A percentile compares a stretch with the other conserved stretches of the same genome.
These are phyloP conservation scores for Ciconia boyciana DNA, from an alignment of 2,113 vertebrate species.

Conservation along the genomic window DNA sequence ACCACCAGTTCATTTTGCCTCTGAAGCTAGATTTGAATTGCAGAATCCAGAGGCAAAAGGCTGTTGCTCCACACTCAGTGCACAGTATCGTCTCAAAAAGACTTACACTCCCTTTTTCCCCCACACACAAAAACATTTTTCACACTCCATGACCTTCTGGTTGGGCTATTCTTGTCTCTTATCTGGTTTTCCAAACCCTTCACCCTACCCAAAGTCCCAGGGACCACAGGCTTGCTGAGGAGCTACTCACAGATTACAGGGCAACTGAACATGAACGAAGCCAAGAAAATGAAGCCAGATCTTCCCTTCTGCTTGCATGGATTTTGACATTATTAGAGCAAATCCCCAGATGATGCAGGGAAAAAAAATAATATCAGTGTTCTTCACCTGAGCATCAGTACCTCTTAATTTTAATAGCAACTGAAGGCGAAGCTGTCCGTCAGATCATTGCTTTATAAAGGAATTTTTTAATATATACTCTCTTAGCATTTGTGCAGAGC, in stretches of 20 bases:
- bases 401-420: not conserved
- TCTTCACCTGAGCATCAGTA: not conserved
- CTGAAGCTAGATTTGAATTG: not conserved
- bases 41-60: not conserved
- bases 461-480: not conserved
- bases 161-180: not conserved
- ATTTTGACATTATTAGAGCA: not conserved
- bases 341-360: not conserved
- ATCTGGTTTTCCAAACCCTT: not conserved
- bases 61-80: not conserved
- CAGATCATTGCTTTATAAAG: not conserved
- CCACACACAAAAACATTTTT: not conserved
- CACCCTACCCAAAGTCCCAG: not conserved
- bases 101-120: accelerated
- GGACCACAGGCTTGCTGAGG: too few species aligned
- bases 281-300: not conserved
- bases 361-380: not conserved
- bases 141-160: not conserved
- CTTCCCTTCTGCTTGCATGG: not conserved
- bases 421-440: not conserved
- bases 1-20: not conserved
- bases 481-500: accelerated
- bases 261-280: not conserved
- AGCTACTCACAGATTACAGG: not conserved
- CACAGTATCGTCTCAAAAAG: accelerated